A percentile compares a stretch with the other conserved stretches of the same genome.
These are phyloP conservation scores for Larimichthys crocea DNA, from an alignment of 2,113 vertebrate species.

Conservation along the genomic window DNA sequence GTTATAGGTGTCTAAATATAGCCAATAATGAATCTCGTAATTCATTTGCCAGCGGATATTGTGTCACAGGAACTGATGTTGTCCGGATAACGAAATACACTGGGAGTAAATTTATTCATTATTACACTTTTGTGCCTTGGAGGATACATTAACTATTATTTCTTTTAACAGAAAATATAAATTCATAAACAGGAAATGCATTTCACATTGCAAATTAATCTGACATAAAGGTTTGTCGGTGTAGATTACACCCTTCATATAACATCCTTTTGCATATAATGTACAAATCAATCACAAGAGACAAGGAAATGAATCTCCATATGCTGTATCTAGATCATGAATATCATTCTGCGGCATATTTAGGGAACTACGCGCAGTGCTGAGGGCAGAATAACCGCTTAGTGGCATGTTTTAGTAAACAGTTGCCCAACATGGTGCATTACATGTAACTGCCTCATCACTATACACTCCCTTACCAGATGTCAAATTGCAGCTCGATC, in stretches of 20 bases:
- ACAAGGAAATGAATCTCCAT: background rate
- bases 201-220: background rate
- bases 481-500: constrained; percentile 19
- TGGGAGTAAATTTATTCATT: background rate
- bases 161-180: background rate
- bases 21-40: background rate
- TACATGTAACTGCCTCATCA: background rate
- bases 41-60: background rate
- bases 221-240: background rate
- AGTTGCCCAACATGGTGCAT: background rate
- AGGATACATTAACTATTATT: background rate
- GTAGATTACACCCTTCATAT: too few relatives aligned
- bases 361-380: background rate
- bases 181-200: background rate
- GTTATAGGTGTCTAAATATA: background rate
- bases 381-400: background rate
- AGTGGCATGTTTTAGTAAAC: background rate
- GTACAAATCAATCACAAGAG: background rate
- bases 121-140: background rate
- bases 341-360: background rate
- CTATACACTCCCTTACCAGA: background rate
- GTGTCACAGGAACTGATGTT: background rate
- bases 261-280: background rate
- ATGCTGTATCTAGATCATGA: background rate
- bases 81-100: too few relatives aligned